Base-by-base conservation (phyloP, 2,797 vertebrate species). In the Furcifer pardalis region DNA sequence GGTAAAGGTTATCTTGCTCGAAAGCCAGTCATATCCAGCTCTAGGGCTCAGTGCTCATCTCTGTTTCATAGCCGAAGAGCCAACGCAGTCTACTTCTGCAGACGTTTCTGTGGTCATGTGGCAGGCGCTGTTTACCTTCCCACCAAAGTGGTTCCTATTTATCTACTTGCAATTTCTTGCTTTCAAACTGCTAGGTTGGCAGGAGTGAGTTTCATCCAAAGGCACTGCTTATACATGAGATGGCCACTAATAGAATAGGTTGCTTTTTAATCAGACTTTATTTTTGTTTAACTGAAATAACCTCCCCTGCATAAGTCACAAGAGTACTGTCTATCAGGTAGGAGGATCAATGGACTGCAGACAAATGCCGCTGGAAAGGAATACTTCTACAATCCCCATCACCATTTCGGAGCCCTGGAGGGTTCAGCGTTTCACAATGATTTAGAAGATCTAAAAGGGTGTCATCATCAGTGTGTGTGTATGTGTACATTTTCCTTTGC, bases 291-390 rank as follows among this genome's bases (percentile, higher is more conserved):
- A 25, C 40, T 83, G 27, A 82, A 52, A 88, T 60, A 71, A 88
- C 74, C 44, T 89, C 68, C 37, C 60, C 62, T 56, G 52, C 17
- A 19, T 0, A 0, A 46, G 62, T 73, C 78, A 76, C 56, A 87
- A 68, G 13, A 77, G 90, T 46, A n/a, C 92, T 89, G 30, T 69
- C 87, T 76, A 91, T 92, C 90, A 89, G 79, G 89, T 88, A 87
- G 46, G 63, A 87, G 42, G 63, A 91, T 94, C 91, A 92, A 52
- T 79, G 63, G 35, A 82, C 87, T 89, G 56, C 0, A 0, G 85
- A 87, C 77, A 32, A 81, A 69, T 81, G 85, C 19, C 80, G 81
- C 32, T 86, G 81, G 74, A 84, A 69, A 88, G 88, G 49, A 92
- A 90, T 90, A 88, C 59, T 46, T 85, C 81, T 21, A 17, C 56